These are phyloP conservation scores for Drosophila prostipennis DNA, from an alignment of 2,888 invertebrate species.

Conservation along the genomic window DNA sequence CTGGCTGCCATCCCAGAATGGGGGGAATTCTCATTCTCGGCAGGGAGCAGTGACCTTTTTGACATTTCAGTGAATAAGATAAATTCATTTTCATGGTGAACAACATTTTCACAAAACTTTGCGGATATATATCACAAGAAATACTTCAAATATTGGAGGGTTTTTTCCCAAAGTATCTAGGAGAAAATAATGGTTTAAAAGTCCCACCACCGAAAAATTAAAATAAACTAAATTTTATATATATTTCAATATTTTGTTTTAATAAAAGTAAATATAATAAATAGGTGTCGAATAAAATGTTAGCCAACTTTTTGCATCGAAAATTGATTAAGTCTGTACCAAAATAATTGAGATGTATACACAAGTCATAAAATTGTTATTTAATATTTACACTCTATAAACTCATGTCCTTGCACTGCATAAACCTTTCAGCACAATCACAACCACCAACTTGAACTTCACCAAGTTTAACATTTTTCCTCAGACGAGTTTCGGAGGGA, in stretches of 20 bases:
- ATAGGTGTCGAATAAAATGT: too few relatives aligned
- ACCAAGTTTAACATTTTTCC: conserved; percentile 29
- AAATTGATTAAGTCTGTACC: too few relatives aligned
- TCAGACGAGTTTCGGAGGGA: background rate
- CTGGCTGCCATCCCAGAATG: conserved; percentile 16
- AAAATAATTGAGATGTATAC: background rate
- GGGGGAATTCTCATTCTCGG: conserved; percentile 5
- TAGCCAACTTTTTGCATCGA: too few relatives aligned
- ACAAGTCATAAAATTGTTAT: background rate
- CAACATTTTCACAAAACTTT: conserved; percentile 6
- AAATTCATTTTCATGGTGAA: conserved; percentile 18
- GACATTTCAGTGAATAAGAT: conserved; percentile 43
- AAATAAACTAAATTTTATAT: too few relatives aligned
- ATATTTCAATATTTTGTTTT: too few relatives aligned
- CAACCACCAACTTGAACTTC: conserved; percentile 66
- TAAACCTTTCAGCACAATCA: conserved; percentile 57
- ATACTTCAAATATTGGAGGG: background rate
- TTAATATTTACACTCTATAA: background rate
- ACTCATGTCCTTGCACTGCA: conserved; percentile 13
- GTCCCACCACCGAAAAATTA: too few relatives aligned
- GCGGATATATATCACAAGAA: conserved; percentile 5
- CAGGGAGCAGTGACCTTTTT: conserved; percentile 36
- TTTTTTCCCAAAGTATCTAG: background rate
- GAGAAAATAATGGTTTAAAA: too few relatives aligned
- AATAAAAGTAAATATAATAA: too few relatives aligned